phyloP scores from a whole-genome alignment of 1,140 invertebrate genomes.

The Uloborus diversus region DNA sequence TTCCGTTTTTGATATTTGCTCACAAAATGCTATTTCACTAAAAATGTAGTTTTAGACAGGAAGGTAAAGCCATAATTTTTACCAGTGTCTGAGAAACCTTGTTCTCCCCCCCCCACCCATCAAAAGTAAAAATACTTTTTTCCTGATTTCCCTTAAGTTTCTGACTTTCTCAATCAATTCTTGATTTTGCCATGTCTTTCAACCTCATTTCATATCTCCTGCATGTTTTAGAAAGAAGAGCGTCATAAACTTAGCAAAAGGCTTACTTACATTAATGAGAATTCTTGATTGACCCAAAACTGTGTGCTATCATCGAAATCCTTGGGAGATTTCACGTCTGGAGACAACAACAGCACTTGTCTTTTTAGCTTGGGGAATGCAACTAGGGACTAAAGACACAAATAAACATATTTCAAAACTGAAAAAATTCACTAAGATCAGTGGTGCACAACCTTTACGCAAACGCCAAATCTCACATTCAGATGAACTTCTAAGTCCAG shows the following conservation, averaged over 20 bases:
- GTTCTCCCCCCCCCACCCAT: no score
- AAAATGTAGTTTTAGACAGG: no score
- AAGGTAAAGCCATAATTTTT: no score
- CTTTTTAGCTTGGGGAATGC: slow-evolving; percentile 97
- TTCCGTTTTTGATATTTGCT: no score
- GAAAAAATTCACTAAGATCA: neutral
- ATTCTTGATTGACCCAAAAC: slow-evolving; percentile 98
- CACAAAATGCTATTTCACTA: no score
- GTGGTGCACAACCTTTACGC: neutral
- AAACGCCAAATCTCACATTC: neutral
- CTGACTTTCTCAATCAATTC: no score
- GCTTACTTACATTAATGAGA: slow-evolving; percentile 79
- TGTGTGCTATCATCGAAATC: slow-evolving; percentile 92
- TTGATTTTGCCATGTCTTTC: neutral
- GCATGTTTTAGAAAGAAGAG: neutral
- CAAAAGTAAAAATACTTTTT: no score
- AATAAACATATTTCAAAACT: no score
- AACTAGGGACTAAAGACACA: slow-evolving; percentile 78
- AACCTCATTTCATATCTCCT: neutral
- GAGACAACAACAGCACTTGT: slow-evolving; percentile 85
- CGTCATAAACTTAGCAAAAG: neutral
- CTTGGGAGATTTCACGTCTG: slow-evolving; percentile 83
- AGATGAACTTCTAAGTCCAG: neutral
- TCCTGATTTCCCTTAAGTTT: no score
- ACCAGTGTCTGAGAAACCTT: no score